Evolutionary conservation across 2,797 vertebrate species (phyloP).

Genomic region (Pitangus sulphuratus): DNA sequence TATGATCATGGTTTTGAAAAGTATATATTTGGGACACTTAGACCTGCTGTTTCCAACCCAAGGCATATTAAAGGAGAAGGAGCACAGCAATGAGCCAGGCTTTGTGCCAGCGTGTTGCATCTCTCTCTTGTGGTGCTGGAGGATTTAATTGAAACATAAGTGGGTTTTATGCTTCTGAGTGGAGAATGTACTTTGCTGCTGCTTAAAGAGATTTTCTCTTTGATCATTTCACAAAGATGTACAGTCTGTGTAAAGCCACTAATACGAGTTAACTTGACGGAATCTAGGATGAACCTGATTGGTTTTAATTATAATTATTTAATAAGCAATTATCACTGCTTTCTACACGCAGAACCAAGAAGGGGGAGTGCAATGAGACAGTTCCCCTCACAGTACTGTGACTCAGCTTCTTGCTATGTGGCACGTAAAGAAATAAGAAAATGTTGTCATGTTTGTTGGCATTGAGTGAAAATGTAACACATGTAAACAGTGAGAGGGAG

Average conservation of each 20-base stretch:
- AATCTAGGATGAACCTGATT: neutral
- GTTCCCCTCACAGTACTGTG: neutral
- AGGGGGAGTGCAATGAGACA: neutral
- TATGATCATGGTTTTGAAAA: neutral
- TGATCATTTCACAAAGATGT: neutral
- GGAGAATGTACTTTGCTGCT: neutral
- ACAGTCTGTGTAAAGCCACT: neutral
- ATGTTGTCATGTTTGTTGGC: neutral
- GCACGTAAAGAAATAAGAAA: neutral
- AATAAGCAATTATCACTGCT: neutral
- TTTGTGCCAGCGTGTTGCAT: neutral
- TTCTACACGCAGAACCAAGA: neutral
- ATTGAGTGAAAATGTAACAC: neutral
- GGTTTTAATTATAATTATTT: neutral
- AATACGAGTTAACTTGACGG: neutral
- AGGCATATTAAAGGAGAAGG: neutral
- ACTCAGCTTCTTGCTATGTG: neutral
- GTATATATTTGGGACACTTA: neutral
- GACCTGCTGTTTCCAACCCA: neutral
- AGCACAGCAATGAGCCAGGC: neutral
- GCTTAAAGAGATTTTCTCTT: constrained; percentile 10
- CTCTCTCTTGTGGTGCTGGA: neutral
- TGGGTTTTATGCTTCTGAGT: neutral
- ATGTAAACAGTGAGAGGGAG: neutral
- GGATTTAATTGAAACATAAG: neutral